Evolutionary conservation across 2,888 invertebrate species (phyloP), one percentile per base, ranked within the genome.

Genomic region (Ornithoptera alexandrae): DNA sequence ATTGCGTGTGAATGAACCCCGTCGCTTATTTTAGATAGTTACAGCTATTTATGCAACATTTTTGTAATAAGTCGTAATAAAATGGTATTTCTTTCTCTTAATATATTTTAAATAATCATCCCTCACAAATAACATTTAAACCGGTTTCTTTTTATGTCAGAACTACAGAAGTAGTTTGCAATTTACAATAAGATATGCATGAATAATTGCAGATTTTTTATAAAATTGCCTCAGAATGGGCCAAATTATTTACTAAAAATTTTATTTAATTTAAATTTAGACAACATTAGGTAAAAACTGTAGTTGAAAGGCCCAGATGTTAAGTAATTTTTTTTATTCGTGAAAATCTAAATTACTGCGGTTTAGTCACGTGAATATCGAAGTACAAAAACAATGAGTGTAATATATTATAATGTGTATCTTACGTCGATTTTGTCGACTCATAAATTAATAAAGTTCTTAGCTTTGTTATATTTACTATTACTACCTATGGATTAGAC

Each of bases 1-100:
- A 76, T 78, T 79, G 78, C 84, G 84, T 90, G 91, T 84, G 89
- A 91, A 90, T 84, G 84, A 84, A 86, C 86, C 82, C 20, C 63
- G 57, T 20, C 57, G 56, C 7, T 30, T 64, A 59, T 67, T 57
- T 64, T 67, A 39, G 65, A 17, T 56, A 30, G 56, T 69, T 67
- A 67, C 63, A 57, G 42, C 61, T 53, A 22, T 67, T 67, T 67
- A 67, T 67, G 60, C 67, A 70, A 70, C 50, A 15, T 59, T 57
- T 59, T 18, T 59, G 42, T 24, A 22, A 62, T 39, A 50, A 50
- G 15, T 50, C 50, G 5, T 17, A 15, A 50, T 17, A 17, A 15
- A 15, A 15, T 50, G 1, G 15, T 17, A 50, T 50, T 50, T 50
- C 17, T 50, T 17, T 17, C 17, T 17, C 15, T 50, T 50, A 4